A percentile compares a stretch with the other conserved stretches of the same genome.
phyloP scores from a whole-genome alignment of 2,113 vertebrate species.

The Rutilus rutilus region DNA sequence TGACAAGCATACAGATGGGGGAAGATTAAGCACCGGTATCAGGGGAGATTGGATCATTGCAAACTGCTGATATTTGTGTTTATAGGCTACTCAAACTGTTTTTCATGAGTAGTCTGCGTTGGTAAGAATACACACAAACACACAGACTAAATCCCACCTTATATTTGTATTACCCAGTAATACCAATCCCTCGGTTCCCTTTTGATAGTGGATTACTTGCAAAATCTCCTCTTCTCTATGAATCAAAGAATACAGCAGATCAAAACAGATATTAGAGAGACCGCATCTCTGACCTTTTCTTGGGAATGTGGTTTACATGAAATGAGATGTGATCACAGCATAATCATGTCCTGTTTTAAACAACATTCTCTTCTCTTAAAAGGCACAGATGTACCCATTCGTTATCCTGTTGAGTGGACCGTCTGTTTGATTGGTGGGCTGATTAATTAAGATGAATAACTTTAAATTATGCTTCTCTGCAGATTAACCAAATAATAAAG shows the following conservation, averaged over 20 bases:
- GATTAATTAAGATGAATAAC: not conserved
- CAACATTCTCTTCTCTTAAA: not conserved
- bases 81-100: slow-evolving; percentile 10
- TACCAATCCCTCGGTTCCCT: not conserved
- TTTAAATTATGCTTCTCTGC: not conserved
- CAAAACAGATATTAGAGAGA: not conserved
- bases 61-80: slow-evolving; percentile 26
- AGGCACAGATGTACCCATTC: not conserved
- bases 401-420: not conserved
- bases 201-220: not conserved
- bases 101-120: not conserved
- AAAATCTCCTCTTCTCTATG: slow-evolving; percentile 12
- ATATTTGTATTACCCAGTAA: slow-evolving; percentile 20
- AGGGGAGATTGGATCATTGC: slow-evolving; percentile 10
- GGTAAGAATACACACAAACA: not conserved
- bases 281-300: not conserved
- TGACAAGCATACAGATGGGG: slow-evolving; percentile 29
- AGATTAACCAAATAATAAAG: not conserved
- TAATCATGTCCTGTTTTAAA: not conserved
- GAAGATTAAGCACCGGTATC: not conserved
- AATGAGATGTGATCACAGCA: slow-evolving; percentile 13
- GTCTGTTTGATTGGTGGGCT: slow-evolving; percentile 8
- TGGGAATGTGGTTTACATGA: not conserved
- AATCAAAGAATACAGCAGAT: not conserved
- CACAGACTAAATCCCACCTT: slow-evolving; percentile 13